phyloP scores from a whole-genome alignment of 2,113 vertebrate species.

The Austrofundulus limnaeus region DNA sequence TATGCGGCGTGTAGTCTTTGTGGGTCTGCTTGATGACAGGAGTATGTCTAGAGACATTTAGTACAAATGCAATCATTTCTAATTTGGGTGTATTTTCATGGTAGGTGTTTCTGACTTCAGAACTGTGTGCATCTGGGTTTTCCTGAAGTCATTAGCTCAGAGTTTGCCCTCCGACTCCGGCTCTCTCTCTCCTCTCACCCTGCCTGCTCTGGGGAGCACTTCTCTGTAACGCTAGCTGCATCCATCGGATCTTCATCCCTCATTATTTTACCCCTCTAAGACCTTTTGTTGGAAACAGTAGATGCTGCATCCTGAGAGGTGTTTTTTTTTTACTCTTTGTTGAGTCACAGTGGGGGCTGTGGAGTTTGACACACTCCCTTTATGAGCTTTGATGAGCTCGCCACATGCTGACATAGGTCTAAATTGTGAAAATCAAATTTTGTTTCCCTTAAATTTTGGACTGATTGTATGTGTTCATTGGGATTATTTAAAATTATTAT shows the following conservation, averaged over 20 bases:
- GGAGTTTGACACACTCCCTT: conserved; percentile 15
- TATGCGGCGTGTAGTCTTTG: conserved; percentile 23
- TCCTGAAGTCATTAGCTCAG: conserved; percentile 41
- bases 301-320: conserved; percentile 49
- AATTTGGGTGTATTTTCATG: not conserved
- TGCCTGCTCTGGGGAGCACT: conserved; percentile 78
- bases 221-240: conserved; percentile 83
- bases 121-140: conserved; percentile 28
- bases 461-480: not conserved
- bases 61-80: not conserved
- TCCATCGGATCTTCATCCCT: conserved; percentile 83
- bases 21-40: not conserved
- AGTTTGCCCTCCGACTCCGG: conserved; percentile 82
- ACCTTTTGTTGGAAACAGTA: conserved; percentile 71
- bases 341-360: conserved; percentile 38
- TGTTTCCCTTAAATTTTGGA: not conserved
- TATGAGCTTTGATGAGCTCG: conserved; percentile 2
- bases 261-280: conserved; percentile 75
- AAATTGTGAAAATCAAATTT: not conserved
- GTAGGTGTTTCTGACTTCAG: not conserved
- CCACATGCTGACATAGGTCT: not conserved
- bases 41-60: not conserved
- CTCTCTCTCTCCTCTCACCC: conserved; percentile 48
- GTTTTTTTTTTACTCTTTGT: conserved; percentile 67
- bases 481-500: too few relatives aligned